Conservation (phyloP, 2,113 vertebrate species). For the Podarcis cretensis region DNA sequence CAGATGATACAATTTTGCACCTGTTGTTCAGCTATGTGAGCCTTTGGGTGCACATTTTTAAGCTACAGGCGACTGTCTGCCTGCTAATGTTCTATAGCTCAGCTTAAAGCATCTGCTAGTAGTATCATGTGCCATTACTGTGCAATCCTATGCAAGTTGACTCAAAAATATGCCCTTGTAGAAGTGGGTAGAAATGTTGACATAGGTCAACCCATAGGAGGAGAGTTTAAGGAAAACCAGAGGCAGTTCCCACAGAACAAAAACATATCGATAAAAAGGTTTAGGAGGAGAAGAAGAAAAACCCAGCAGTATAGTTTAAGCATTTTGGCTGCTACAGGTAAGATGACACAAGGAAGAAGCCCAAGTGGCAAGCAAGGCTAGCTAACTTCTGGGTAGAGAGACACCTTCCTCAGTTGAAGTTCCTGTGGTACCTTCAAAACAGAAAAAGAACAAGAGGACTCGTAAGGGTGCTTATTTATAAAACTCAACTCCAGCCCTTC, state of each 20-base stretch:
- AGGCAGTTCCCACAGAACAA: neutral
- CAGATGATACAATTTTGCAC: neutral
- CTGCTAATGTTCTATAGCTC: neutral
- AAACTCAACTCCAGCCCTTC: too few relatives aligned
- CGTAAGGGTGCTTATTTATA: neutral
- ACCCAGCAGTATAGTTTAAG: neutral
- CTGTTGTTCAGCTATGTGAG: neutral
- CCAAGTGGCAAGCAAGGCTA: neutral
- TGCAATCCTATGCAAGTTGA: neutral
- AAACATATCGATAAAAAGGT: neutral
- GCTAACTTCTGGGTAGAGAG: neutral
- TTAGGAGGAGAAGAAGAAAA: too few relatives aligned
- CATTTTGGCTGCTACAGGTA: neutral
- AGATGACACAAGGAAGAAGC: neutral
- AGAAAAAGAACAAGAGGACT: neutral
- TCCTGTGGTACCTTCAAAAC: conserved; percentile 2
- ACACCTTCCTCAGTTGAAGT: rapidly evolving
- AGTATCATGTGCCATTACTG: neutral
- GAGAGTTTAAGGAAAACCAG: neutral
- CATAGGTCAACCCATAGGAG: neutral
- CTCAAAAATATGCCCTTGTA: neutral
- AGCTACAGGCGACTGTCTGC: neutral
- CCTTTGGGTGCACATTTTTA: neutral
- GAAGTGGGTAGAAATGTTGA: neutral
- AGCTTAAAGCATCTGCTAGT: neutral